These are phyloP conservation scores for Sitta carolinensis DNA, from an alignment of 2,797 vertebrate genomes.

Conservation along the genomic window DNA sequence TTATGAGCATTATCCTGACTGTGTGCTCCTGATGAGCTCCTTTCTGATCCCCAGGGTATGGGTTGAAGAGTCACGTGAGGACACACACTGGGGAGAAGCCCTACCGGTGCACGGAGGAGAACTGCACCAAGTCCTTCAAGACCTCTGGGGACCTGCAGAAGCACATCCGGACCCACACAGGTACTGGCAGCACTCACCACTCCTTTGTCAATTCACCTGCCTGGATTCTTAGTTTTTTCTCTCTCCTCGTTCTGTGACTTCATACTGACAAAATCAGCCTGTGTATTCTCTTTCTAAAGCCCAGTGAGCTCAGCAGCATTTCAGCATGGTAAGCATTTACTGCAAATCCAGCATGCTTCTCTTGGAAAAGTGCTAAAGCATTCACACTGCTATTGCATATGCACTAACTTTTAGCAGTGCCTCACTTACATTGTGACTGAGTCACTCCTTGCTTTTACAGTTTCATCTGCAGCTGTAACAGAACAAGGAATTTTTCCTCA, in stretches of 20 bases:
- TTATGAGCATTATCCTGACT: not conserved
- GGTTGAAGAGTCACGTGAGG: slow-evolving; percentile 95
- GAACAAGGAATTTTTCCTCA: not conserved
- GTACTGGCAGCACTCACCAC: slow-evolving; percentile 59
- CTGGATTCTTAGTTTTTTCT: not conserved
- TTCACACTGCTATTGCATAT: not conserved
- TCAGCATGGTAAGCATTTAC: not conserved
- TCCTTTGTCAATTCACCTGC: not conserved
- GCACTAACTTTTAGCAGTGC: not conserved
- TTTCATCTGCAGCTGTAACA: not conserved
- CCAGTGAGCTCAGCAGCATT: not conserved
- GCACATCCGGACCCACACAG: slow-evolving; percentile 97
- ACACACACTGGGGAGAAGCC: slow-evolving; percentile 99
- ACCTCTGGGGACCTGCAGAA: slow-evolving; percentile 98
- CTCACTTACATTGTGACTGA: not conserved
- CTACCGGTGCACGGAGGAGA: slow-evolving; percentile 94
- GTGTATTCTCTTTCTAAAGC: slow-evolving; percentile 12
- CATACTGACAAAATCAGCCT: not conserved
- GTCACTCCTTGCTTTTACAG: not conserved
- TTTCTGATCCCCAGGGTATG: slow-evolving; percentile 82
- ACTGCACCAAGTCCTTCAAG: slow-evolving; percentile 98
- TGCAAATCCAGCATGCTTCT: not conserved
- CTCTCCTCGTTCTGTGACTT: not conserved
- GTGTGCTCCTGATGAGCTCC: not conserved
- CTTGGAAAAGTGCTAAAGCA: not conserved